These are phyloP conservation scores for Nomada ruficornis DNA, from an alignment of 2,888 invertebrate genomes.

Conservation along the genomic window DNA sequence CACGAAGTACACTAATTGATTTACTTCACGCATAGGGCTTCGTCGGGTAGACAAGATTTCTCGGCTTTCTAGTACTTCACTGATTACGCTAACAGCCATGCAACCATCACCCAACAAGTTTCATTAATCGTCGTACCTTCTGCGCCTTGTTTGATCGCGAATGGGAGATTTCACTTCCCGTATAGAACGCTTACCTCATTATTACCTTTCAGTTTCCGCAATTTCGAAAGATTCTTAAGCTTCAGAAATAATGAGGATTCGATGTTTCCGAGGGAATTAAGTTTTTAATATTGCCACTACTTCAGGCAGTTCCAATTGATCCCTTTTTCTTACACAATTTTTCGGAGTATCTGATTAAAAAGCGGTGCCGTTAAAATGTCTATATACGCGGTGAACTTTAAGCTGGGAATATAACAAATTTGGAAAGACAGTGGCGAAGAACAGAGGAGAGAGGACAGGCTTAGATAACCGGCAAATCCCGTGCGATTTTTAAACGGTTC, in stretches of 20 bases:
- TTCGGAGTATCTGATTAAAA: no score
- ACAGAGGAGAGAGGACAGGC: conserved; percentile 15
- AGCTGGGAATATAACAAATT: no score
- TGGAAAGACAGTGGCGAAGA: no score
- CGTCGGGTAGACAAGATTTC: conserved; percentile 3
- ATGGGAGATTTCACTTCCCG: conserved; percentile 76
- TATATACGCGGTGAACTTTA: no score
- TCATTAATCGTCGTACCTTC: conserved; percentile 61
- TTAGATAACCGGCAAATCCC: conserved; percentile 56
- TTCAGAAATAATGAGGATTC: no score
- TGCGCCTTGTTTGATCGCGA: conserved; percentile 75
- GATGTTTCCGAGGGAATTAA: no score
- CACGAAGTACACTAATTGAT: background rate
- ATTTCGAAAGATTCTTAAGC: no score
- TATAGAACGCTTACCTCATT: conserved; percentile 53
- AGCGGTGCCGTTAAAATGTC: no score
- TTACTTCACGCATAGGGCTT: background rate
- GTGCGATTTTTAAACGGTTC: conserved; percentile 51
- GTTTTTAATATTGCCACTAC: no score
- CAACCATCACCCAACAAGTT: conserved; percentile 80
- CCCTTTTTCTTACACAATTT: no score
- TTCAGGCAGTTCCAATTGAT: no score
- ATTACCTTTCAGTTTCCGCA: background rate
- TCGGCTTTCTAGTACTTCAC: background rate
- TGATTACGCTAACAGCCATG: conserved; percentile 74